A percentile compares a stretch with the other conserved stretches of the same genome.
Conservation (phyloP, 2,113 vertebrate species). For the Chaetura pelagica region DNA sequence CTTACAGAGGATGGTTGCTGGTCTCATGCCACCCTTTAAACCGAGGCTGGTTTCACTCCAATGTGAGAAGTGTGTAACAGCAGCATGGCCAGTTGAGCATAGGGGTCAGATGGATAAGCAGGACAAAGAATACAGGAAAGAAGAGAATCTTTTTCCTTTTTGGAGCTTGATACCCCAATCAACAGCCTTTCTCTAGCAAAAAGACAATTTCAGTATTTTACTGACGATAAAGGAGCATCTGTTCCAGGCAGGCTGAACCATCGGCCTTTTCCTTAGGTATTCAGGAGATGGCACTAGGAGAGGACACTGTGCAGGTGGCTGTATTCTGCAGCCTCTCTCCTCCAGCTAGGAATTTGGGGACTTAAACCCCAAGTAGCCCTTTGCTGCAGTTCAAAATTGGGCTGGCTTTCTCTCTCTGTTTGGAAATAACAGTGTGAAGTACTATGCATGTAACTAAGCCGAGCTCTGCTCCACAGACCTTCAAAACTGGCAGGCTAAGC, state of each 20-base stretch:
- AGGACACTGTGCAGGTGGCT: neutral
- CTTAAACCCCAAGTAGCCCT: neutral
- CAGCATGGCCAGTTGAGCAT: neutral
- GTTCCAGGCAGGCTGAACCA: neutral
- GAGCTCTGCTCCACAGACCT: fast-evolving
- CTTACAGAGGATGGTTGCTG: fast-evolving
- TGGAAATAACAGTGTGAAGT: neutral
- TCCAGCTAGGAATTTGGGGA: neutral
- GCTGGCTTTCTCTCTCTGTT: neutral
- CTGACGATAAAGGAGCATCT: neutral
- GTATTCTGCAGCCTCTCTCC: neutral
- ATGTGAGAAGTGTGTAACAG: neutral
- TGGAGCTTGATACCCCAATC: neutral
- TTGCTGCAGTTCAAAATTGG: neutral
- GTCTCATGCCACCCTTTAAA: neutral
- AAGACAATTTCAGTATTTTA: neutral
- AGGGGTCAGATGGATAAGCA: neutral
- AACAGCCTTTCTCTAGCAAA: neutral
- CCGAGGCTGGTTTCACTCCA: neutral
- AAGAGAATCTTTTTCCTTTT: neutral
- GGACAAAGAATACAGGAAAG: neutral
- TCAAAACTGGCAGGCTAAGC: neutral
- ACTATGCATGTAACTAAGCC: neutral
- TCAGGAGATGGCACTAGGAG: neutral
- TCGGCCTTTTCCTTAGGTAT: neutral